Evolutionary conservation across 2,113 vertebrate genomes (phyloP).

Genomic region (Cheirogaleus medius): DNA sequence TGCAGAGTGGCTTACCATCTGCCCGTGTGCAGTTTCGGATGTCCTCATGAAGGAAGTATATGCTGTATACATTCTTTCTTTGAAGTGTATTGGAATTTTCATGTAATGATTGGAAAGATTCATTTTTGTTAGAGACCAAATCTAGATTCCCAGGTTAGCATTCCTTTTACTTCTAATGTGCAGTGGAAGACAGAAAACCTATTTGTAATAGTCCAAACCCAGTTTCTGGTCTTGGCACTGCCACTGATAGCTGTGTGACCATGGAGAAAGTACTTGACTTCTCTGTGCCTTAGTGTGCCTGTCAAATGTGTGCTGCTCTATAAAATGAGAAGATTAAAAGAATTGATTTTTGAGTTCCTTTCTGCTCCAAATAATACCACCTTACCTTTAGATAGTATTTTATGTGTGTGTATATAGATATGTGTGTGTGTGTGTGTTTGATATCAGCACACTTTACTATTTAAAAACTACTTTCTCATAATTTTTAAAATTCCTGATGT

Average conservation of each 20-base stretch:
- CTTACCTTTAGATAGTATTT: not conserved
- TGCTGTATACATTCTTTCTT: constrained; percentile 22
- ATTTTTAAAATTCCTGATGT: not conserved
- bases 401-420: not conserved
- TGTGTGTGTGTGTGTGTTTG: not conserved
- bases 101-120: constrained; percentile 49
- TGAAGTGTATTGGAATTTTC: constrained; percentile 31
- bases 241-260: not conserved
- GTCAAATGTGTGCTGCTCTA: not conserved
- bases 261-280: constrained; percentile 2
- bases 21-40: not conserved
- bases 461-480: not conserved
- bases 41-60: not conserved
- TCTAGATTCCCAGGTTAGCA: not conserved
- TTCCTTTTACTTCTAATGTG: constrained; percentile 12
- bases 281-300: not conserved
- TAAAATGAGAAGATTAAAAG: not conserved
- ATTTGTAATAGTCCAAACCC: not conserved
- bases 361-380: not conserved
- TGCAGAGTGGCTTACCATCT: not conserved
- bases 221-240: not conserved
- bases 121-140: not conserved
- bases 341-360: not conserved
- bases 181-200: not conserved
- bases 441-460: not conserved